Base-by-base conservation (phyloP, 2,888 invertebrate species). In the Leptogaster cylindrica region DNA sequence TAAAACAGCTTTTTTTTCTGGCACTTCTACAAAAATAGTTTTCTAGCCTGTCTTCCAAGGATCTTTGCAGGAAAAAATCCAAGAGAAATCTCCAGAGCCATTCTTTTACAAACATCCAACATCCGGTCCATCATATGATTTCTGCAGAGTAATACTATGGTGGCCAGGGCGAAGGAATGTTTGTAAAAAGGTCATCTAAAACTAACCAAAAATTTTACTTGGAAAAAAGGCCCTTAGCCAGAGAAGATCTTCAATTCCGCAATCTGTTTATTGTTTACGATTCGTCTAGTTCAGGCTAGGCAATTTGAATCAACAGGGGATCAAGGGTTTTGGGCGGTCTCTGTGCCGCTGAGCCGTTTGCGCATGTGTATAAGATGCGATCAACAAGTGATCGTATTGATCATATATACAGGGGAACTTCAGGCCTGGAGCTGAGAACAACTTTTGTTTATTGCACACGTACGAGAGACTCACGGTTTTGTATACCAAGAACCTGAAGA, bases 111-210 rank as follows among this genome's bases (percentile, higher is more conserved):
- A 61, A 61, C 28, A 44, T 27, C 18, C 20, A 44, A 61, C 61
- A 61, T 61, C 61, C 61, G 61, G 61, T 61, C 8, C 16, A 28
- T 44, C 61, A 61, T 25, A 61, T 61, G 61, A 61, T 61, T 61
- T 61, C 44, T 44, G 44, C 61, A 61, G 44, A 61, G 61, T 61
- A 61, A 61, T 61, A 61, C 44, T 61, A 61, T 41, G 55, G 18
- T 7, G 61, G 16, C 39, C n/a, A 20, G 50, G 14, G 10, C 5
- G 10, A 16, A 16, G 6, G 14, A n/a, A n/a, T n/a, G n/a, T n/a
- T n/a, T n/a, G n/a, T n/a, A n/a, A n/a, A n/a, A n/a, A n/a, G n/a
- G n/a, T n/a, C n/a, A n/a, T n/a, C n/a, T n/a, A n/a, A n/a, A n/a
- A n/a, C n/a, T n/a, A 31, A 46, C n/a, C 23, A 23, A 25, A 8